phyloP scores from a whole-genome alignment of 1,140 invertebrate species.

The Elymnias hypermnestra region DNA sequence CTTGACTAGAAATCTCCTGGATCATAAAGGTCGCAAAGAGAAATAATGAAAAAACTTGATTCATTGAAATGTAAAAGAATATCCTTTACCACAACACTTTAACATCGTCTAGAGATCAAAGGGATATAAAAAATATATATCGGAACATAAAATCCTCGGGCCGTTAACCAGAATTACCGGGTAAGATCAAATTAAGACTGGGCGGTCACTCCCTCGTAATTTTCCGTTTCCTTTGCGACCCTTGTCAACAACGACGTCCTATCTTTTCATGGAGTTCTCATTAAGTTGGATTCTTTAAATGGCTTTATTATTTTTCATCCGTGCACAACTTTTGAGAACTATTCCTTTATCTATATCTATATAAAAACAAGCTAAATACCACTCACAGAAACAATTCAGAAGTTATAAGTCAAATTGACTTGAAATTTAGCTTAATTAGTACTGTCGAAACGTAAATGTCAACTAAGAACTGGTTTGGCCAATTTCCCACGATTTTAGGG shows the following conservation, averaged over 20 bases:
- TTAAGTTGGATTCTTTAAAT: slow-evolving; percentile 49
- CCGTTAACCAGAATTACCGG: slow-evolving; percentile 44
- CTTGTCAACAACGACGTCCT: slow-evolving; percentile 55
- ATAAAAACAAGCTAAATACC: no score
- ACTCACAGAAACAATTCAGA: no score
- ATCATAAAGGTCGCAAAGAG: no score
- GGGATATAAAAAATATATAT: slow-evolving; percentile 38
- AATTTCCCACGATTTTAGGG: no score
- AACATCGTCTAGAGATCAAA: slow-evolving; percentile 17
- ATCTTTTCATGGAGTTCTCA: slow-evolving; percentile 55
- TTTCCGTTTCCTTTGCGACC: slow-evolving; percentile 52
- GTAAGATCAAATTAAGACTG: slow-evolving; percentile 56
- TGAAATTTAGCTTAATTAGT: no score
- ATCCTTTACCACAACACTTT: neutral
- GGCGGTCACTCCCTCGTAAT: slow-evolving; percentile 54
- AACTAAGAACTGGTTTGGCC: no score
- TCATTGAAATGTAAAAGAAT: no score
- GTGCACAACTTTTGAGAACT: neutral
- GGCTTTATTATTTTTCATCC: slow-evolving; percentile 19
- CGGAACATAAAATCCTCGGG: slow-evolving; percentile 36
- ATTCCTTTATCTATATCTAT: no score
- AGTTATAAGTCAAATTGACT: no score
- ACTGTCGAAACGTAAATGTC: no score
- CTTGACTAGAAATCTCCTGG: no score
- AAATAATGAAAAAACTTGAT: no score